phyloP scores from a whole-genome alignment of 2,113 vertebrate genomes.

The Microtus pennsylvanicus region DNA sequence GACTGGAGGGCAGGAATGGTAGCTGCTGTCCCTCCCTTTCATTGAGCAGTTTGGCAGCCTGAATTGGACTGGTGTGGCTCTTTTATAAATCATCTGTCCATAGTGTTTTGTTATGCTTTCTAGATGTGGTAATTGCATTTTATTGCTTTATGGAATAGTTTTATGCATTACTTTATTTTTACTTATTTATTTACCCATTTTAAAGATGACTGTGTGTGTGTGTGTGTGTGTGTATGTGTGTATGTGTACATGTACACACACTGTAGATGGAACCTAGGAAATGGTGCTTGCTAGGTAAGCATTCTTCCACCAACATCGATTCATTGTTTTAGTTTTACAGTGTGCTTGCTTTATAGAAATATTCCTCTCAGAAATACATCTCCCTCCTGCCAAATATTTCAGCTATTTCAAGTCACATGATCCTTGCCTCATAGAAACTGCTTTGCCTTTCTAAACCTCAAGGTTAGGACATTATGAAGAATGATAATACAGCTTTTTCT shows the following conservation, averaged over 20 bases:
- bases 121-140: not conserved
- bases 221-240: not conserved
- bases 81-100: not conserved
- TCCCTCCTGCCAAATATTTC: not conserved
- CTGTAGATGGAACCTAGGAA: not conserved
- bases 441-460: not conserved
- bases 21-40: not conserved
- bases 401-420: not conserved
- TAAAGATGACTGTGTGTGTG: not conserved
- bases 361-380: not conserved
- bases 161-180: not conserved
- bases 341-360: not conserved
- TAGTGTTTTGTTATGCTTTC: not conserved
- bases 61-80: not conserved
- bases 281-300: not conserved
- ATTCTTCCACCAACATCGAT: not conserved
- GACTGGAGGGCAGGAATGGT: accelerated
- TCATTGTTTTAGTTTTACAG: not conserved
- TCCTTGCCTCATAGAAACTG: not conserved
- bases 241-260: not conserved
- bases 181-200: not conserved
- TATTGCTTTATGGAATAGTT: not conserved
- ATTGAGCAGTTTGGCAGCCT: not conserved
- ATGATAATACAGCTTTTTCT: not conserved
- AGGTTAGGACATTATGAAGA: not conserved